Conservation (phyloP, 2,113 vertebrate species). For the Lophochroa leadbeateri region DNA sequence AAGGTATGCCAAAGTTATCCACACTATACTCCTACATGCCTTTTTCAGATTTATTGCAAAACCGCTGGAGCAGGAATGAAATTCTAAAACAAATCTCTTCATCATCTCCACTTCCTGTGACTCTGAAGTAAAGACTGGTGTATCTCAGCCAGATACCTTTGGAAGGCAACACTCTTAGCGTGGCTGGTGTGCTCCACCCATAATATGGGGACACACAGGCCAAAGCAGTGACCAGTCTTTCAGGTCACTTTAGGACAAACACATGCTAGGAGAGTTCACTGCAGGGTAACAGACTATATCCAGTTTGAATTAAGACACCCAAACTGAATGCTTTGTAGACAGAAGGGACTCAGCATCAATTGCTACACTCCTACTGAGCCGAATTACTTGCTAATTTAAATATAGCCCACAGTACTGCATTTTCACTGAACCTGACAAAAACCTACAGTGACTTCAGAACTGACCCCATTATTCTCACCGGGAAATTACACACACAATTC, state of each 20-base stretch:
- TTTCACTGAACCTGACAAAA: slow-evolving; percentile 10
- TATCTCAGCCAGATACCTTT: background rate
- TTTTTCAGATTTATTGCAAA: background rate
- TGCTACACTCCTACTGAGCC: slow-evolving; percentile 11
- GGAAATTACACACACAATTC: background rate
- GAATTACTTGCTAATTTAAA: slow-evolving; percentile 46
- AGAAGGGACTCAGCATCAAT: slow-evolving; percentile 39
- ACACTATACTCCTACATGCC: background rate
- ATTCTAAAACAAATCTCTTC: background rate
- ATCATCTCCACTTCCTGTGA: background rate
- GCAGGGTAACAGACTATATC: background rate
- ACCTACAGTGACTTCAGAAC: background rate
- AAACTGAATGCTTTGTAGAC: slow-evolving; percentile 4
- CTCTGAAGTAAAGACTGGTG: background rate
- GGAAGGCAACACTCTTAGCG: background rate
- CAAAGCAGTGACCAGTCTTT: background rate
- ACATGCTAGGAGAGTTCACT: background rate
- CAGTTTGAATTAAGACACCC: background rate
- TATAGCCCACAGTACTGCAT: background rate
- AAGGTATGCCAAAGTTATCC: background rate
- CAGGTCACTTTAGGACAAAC: slow-evolving; percentile 29
- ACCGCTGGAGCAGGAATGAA: background rate
- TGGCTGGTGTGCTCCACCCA: background rate
- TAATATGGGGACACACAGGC: background rate
- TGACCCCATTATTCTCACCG: background rate